These are phyloP conservation scores for Numenius phaeopus DNA, from an alignment of 2,797 vertebrate genomes.

Conservation along the genomic window DNA sequence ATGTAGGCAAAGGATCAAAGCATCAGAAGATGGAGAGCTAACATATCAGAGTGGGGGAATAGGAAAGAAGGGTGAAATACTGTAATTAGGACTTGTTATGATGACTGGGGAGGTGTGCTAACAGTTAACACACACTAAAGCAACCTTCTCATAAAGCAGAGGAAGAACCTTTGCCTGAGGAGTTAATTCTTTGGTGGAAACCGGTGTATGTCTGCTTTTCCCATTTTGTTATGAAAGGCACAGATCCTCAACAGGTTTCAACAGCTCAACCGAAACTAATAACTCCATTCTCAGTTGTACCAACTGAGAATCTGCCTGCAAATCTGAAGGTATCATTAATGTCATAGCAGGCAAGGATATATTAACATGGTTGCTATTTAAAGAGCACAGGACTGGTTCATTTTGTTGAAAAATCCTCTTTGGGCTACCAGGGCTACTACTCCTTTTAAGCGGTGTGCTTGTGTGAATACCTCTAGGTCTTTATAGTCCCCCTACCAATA, in stretches of 20 bases:
- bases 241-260: background rate
- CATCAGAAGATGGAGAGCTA: background rate
- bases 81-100: background rate
- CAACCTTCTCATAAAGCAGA: background rate
- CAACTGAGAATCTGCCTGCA: background rate
- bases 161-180: background rate
- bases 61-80: background rate
- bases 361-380: background rate
- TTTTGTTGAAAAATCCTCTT: background rate
- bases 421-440: background rate
- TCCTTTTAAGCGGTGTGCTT: background rate
- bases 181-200: background rate
- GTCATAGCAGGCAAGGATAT: background rate
- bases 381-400: background rate
- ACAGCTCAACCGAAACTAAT: background rate
- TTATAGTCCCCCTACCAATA: background rate
- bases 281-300: background rate
- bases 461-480: background rate
- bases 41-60: background rate
- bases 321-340: background rate
- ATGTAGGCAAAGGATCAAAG: conserved; percentile 28
- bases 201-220: background rate
- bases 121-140: background rate
- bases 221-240: background rate
- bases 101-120: background rate